phyloP scores from a whole-genome alignment of 2,113 vertebrate genomes.

The Cromileptes altivelis region DNA sequence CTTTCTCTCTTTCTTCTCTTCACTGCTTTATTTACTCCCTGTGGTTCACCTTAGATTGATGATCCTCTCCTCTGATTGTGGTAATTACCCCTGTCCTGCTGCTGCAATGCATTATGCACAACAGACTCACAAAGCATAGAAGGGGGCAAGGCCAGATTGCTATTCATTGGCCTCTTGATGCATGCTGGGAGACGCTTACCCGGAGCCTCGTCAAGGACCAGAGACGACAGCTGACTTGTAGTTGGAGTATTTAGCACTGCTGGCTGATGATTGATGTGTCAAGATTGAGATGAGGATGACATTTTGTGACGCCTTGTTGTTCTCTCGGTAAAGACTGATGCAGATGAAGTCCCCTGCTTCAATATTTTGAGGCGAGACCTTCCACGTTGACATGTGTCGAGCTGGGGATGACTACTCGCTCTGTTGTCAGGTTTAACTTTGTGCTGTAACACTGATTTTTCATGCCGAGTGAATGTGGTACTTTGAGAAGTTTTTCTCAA shows the following conservation, averaged over 20 bases:
- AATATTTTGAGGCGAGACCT: background rate
- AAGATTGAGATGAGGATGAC: background rate
- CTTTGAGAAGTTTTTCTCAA: background rate
- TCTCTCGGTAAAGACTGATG: background rate
- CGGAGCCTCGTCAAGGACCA: slow-evolving; percentile 38
- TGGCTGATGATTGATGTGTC: slow-evolving; percentile 30
- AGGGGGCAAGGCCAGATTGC: slow-evolving; percentile 63
- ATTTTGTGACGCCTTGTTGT: background rate
- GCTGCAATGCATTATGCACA: slow-evolving; percentile 85
- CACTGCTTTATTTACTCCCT: slow-evolving; percentile 85
- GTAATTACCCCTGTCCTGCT: slow-evolving; percentile 88
- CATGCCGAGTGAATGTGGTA: background rate
- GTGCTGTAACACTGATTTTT: background rate
- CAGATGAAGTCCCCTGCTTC: slow-evolving; percentile 9
- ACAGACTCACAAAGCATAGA: slow-evolving; percentile 77
- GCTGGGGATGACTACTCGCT: background rate
- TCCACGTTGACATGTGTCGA: background rate
- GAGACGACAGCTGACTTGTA: slow-evolving; percentile 13
- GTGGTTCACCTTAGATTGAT: slow-evolving; percentile 89
- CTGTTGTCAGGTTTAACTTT: background rate
- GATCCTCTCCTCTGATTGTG: slow-evolving; percentile 85
- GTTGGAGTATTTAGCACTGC: slow-evolving; percentile 10
- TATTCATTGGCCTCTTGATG: slow-evolving; percentile 61
- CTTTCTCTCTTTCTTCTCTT: slow-evolving; percentile 41
- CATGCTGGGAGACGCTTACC: slow-evolving; percentile 53